These are phyloP conservation scores for Apoda limacodes DNA, from an alignment of 2,888 invertebrate species.

Conservation along the genomic window DNA sequence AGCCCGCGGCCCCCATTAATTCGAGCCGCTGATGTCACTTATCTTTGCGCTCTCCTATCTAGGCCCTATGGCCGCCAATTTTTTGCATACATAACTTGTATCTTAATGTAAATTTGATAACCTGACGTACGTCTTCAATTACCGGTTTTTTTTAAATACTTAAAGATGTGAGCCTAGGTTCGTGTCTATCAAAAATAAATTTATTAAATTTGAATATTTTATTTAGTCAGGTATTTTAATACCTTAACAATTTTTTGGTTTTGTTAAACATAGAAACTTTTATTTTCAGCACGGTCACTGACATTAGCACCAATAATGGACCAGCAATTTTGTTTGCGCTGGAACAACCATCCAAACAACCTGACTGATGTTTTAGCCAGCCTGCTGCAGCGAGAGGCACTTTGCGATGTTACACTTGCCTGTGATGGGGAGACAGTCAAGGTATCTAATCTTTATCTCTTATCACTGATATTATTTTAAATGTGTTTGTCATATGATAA, in stretches of 20 bases:
- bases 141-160: constrained; percentile 44
- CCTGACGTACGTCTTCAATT: constrained; percentile 52
- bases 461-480: too few relatives aligned
- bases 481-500: too few relatives aligned
- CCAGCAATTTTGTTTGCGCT: constrained; percentile 93
- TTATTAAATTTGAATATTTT: not conserved
- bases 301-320: constrained; percentile 73
- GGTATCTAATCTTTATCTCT: too few relatives aligned
- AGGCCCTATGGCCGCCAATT: constrained; percentile 68
- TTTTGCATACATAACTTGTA: constrained; percentile 51
- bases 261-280: constrained; percentile 28
- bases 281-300: constrained; percentile 67
- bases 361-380: constrained; percentile 91
- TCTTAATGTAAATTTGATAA: constrained; percentile 60
- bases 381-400: constrained; percentile 86
- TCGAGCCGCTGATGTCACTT: constrained; percentile 70
- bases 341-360: constrained; percentile 94
- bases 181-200: constrained; percentile 8
- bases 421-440: constrained; percentile 92
- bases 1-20: constrained; percentile 69
- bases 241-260: constrained; percentile 29
- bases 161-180: too few relatives aligned
- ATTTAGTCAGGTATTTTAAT: constrained; percentile 6
- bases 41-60: constrained; percentile 66
- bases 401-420: constrained; percentile 93